Evolutionary conservation across 2,888 invertebrate species (phyloP).

Genomic region (Deladenus siricidicola): DNA sequence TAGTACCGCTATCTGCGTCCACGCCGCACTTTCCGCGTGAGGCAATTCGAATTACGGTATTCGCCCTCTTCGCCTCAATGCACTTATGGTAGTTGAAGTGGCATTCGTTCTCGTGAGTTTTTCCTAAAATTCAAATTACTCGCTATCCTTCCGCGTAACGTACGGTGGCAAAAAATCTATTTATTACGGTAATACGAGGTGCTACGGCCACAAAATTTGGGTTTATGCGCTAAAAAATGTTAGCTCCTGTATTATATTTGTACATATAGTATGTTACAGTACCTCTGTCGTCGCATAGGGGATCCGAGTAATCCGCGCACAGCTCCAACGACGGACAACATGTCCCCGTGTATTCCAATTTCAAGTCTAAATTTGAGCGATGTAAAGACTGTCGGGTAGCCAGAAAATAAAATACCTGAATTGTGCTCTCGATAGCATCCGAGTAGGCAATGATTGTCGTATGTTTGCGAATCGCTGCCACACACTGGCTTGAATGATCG

Average conservation of each 20-base stretch:
- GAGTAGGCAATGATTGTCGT: constrained; percentile 42
- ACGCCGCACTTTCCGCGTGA: constrained; percentile 26
- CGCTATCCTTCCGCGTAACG: no score
- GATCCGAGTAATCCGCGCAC: constrained; percentile 29
- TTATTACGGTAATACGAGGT: no score
- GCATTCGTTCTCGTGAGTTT: constrained; percentile 43
- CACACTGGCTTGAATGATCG: constrained; percentile 41
- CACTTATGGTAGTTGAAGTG: constrained; percentile 36
- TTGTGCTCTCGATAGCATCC: constrained; percentile 25
- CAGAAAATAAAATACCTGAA: constrained; percentile 1
- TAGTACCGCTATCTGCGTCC: constrained; percentile 1
- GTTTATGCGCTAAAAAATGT: background rate
- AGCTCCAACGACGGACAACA: constrained; percentile 38
- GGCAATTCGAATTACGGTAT: constrained; percentile 25
- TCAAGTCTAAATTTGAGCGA: constrained; percentile 36
- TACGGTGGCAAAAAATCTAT: no score
- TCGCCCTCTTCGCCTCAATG: constrained; percentile 24
- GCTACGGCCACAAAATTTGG: no score
- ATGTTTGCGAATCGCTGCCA: constrained; percentile 42
- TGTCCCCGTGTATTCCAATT: constrained; percentile 38
- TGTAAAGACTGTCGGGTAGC: no score
- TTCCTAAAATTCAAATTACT: constrained; percentile 23
- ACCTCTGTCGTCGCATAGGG: constrained; percentile 46
- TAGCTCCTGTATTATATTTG: no score
- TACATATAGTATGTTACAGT: constrained; percentile 5